phyloP scores from a whole-genome alignment of 1,140 invertebrate genomes.

The Drosophila lacertosa region DNA sequence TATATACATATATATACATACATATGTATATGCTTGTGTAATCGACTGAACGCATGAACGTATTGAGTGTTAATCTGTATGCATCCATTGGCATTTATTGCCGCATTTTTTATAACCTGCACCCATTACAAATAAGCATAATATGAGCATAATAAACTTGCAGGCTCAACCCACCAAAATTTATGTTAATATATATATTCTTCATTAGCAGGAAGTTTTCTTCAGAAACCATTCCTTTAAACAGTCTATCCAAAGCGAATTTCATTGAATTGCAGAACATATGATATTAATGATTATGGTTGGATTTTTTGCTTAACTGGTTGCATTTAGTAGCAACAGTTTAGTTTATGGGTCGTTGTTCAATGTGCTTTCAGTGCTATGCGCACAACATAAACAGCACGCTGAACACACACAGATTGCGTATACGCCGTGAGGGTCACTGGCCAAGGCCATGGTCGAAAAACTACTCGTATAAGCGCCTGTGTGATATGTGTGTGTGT shows the following conservation, averaged over 20 bases:
- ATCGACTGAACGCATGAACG: not conserved
- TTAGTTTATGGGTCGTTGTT: conserved; percentile 11
- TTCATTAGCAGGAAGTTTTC: not conserved
- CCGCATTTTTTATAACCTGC: not conserved
- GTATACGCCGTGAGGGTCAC: conserved; percentile 47
- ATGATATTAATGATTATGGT: not conserved
- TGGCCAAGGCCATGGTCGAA: conserved; percentile 51
- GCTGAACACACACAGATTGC: conserved; percentile 20
- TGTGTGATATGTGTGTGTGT: conserved; percentile 6
- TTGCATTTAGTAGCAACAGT: not conserved
- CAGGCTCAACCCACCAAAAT: not conserved
- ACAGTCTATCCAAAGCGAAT: no score
- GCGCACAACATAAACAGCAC: not conserved
- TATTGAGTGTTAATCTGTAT: conserved; percentile 14
- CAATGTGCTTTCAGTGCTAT: conserved; percentile 20
- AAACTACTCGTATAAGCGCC: not conserved
- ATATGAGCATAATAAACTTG: conserved; percentile 7
- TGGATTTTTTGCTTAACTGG: not conserved
- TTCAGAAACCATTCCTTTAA: no score
- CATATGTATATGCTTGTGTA: not conserved
- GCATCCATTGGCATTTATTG: conserved; percentile 4
- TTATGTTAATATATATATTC: not conserved
- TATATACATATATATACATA: conserved; percentile 10
- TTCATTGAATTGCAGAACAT: no score
- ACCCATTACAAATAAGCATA: not conserved